These are phyloP conservation scores for Mirza zaza DNA, from an alignment of 2,113 vertebrate genomes.

Conservation along the genomic window DNA sequence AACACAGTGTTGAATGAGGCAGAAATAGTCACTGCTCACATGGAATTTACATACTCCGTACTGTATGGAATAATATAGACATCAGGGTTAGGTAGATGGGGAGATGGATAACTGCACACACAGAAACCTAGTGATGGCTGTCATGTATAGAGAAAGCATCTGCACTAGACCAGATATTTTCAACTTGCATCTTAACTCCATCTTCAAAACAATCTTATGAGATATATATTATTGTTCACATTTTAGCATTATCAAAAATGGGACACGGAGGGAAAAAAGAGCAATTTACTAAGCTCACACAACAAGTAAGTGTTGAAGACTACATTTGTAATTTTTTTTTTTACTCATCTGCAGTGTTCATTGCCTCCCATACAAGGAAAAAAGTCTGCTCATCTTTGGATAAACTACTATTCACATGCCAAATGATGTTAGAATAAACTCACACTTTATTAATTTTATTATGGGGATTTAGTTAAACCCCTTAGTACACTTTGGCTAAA, in stretches of 20 bases:
- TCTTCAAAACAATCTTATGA: neutral
- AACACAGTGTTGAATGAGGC: neutral
- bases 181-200: neutral
- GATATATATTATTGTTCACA: neutral
- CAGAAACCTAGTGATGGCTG: neutral
- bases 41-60: accelerated
- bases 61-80: neutral
- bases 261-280: neutral
- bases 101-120: neutral
- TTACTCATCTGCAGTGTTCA: neutral
- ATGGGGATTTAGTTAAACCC: neutral
- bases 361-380: neutral
- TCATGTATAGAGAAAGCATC: neutral
- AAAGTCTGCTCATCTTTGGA: neutral
- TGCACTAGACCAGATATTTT: neutral
- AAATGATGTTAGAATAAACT: neutral
- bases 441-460: neutral
- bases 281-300: neutral
- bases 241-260: neutral
- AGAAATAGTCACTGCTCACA: accelerated
- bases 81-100: neutral
- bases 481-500: neutral
- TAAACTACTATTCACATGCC: neutral
- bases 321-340: neutral
- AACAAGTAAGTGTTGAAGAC: neutral